These are phyloP conservation scores for Drosophila bunnanda DNA, from an alignment of 2,888 invertebrate species.

Conservation along the genomic window DNA sequence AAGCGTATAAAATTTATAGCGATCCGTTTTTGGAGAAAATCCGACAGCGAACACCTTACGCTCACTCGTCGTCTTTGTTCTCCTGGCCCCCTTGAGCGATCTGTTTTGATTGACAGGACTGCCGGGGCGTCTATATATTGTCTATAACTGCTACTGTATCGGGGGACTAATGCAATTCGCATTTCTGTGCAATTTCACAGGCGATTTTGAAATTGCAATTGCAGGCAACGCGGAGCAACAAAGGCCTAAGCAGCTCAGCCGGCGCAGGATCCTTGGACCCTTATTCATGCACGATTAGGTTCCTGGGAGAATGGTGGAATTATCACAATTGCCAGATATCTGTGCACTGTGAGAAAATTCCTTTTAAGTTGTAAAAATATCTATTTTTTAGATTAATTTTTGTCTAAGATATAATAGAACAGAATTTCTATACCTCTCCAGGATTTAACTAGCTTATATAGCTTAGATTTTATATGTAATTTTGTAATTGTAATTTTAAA, in stretches of 20 bases:
- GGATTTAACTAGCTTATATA: no score
- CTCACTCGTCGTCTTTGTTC: slow-evolving; percentile 14
- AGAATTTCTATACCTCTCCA: no score
- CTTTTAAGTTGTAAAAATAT: neutral
- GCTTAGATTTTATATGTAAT: no score
- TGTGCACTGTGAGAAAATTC: slow-evolving; percentile 3
- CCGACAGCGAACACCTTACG: slow-evolving; percentile 76
- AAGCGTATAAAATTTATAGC: slow-evolving; percentile 79
- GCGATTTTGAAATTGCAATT: slow-evolving; percentile 72
- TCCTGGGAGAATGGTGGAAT: slow-evolving; percentile 56
- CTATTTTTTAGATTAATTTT: neutral
- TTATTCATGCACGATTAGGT: slow-evolving; percentile 67
- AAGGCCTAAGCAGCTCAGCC: slow-evolving; percentile 68
- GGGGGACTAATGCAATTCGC: slow-evolving; percentile 73
- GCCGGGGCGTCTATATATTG: slow-evolving; percentile 57
- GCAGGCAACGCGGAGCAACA: slow-evolving; percentile 60
- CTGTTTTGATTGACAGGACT: slow-evolving; percentile 76
- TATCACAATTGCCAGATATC: slow-evolving; percentile 48
- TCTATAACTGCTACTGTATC: slow-evolving; percentile 25
- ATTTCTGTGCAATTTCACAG: slow-evolving; percentile 74
- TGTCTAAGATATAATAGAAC: no score
- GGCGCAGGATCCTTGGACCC: slow-evolving; percentile 39
- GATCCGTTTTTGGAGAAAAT: slow-evolving; percentile 62
- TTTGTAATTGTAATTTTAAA: no score
- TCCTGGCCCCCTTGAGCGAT: slow-evolving; percentile 4